Percentiles rank a stretch among this genome's conserved stretches.
Conservation (phyloP, 1,140 invertebrate species). For the Triops longicaudatus region DNA sequence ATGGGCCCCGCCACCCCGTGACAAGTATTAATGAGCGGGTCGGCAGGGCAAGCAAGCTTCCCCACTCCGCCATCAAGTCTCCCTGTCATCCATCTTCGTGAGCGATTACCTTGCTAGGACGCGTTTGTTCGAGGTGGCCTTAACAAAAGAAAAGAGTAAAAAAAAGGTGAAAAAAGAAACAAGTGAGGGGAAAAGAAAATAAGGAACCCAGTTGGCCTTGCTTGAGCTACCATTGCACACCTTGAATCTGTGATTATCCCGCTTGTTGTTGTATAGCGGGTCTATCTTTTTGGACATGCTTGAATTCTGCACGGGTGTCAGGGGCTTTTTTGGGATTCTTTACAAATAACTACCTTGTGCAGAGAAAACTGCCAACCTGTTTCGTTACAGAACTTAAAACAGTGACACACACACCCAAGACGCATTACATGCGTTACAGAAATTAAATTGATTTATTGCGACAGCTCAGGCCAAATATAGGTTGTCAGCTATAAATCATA, state of each 20-base stretch:
- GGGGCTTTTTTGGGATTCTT: not conserved
- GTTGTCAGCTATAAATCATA: conserved; percentile 8
- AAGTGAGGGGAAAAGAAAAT: not conserved
- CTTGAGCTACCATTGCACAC: not conserved
- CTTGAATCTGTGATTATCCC: not conserved
- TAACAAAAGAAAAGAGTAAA: not conserved
- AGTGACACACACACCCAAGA: not conserved
- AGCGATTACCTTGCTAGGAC: conserved; percentile 22
- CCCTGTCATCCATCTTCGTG: conserved; percentile 23
- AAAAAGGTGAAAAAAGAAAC: not conserved
- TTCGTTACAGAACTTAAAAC: too few species aligned
- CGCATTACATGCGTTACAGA: not conserved
- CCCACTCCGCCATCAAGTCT: conserved; percentile 15
- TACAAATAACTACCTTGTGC: not conserved
- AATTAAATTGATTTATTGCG: conserved; percentile 4
- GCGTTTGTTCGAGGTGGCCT: conserved; percentile 22
- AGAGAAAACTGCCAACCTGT: too few species aligned
- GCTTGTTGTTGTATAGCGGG: not conserved
- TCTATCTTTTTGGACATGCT: not conserved
- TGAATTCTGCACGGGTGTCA: not conserved
- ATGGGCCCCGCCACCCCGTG: conserved; percentile 22
- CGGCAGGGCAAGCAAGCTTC: conserved; percentile 15
- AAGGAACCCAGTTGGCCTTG: not conserved
- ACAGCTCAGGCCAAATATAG: not conserved
- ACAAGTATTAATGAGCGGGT: conserved; percentile 26